Conservation (phyloP, 2,113 vertebrate genomes). For the Osmerus eperlanus region DNA sequence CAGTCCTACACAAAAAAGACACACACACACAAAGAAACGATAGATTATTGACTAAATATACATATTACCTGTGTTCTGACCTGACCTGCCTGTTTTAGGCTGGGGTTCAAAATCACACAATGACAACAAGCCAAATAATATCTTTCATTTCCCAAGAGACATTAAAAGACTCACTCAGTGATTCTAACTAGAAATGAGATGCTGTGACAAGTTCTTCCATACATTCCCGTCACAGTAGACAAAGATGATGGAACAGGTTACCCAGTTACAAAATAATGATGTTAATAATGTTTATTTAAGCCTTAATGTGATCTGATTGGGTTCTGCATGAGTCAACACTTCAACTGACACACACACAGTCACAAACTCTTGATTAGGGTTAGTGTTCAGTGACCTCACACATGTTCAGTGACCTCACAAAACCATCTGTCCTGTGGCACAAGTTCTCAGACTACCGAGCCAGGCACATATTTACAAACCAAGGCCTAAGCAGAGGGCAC, state of each 20-base stretch:
- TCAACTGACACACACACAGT: conserved; percentile 6
- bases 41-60: too few relatives aligned
- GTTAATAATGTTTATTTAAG: conserved; percentile 6
- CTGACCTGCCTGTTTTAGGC: too few relatives aligned
- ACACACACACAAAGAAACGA: too few relatives aligned
- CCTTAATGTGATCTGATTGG: conserved; percentile 2
- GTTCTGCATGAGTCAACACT: not conserved
- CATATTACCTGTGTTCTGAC: too few relatives aligned
- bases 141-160: too few relatives aligned
- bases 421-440: not conserved
- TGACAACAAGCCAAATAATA: too few relatives aligned
- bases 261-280: conserved; percentile 13
- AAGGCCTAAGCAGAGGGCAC: not conserved
- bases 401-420: not conserved
- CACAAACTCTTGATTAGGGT: not conserved
- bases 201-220: too few relatives aligned
- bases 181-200: too few relatives aligned
- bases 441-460: not conserved
- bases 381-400: not conserved
- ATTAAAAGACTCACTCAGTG: too few relatives aligned
- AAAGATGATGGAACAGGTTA: not conserved
- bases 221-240: not conserved
- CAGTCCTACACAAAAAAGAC: not conserved
- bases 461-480: not conserved
- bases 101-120: too few relatives aligned